Evolutionary conservation across 2,797 vertebrate genomes (phyloP), one percentile per base, ranked within the genome.

Genomic region (Poecilia picta): DNA sequence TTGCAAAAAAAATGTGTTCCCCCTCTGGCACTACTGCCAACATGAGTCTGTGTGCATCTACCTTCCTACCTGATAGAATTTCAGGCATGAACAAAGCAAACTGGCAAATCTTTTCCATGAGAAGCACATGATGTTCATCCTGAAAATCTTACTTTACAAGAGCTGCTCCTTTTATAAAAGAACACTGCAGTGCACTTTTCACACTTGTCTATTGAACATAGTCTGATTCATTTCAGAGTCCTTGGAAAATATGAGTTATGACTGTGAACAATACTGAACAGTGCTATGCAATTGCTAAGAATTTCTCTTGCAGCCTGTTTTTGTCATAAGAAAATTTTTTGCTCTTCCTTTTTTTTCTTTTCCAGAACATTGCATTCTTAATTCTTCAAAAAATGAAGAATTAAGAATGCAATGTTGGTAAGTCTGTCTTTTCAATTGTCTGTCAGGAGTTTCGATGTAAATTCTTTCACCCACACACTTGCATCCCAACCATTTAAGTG

Each of bases 371-470:
- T 77, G 49, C n/a, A 75, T 75, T 55, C 15, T 57, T 43, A 16
- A 11, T 59, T 41, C 53, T 45, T 8, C 23, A n/a, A 11, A n/a
- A 6, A 51, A 57, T 51, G 31, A n/a, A n/a, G n/a, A n/a, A n/a
- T n/a, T n/a, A n/a, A n/a, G n/a, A n/a, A n/a, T n/a, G n/a, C n/a
- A n/a, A n/a, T n/a, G n/a, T 53, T 53, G 33, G 33, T 39, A 39
- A 36, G 25, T 74, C 46, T n/a, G 16, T 57, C 12, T 74, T 74
- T 74, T 45, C n/a, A 23, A 16, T 33, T 75, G n/a, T 62, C 43
- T 62, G 2, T 45, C 62, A 75, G 57, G 12, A 78, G 70, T 28
- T 49, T 70, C 8, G 20, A n/a, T 12, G 41, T 75, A 12, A 31
- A 12, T 45, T 11, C 2, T 12, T 77, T 55, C 72, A 75, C 59